Base-by-base conservation (phyloP, 1,140 invertebrate genomes). In the Lordiphosa mommai region DNA sequence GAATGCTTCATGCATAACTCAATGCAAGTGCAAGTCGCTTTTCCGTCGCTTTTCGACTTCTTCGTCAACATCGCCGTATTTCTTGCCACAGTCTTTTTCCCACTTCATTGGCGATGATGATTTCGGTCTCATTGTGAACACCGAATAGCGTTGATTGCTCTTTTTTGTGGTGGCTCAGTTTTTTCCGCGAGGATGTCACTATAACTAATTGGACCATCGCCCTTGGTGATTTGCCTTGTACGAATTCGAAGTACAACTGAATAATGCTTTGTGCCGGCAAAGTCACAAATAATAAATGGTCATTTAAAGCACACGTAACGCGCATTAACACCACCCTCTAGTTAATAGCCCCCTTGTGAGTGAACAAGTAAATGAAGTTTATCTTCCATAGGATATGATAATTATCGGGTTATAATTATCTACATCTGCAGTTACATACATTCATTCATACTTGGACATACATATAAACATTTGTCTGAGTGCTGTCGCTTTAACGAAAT, bases 191-290 rank as follows among this genome's bases (percentile, higher is more conserved):
- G 56, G 67, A 70, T 66, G 56, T 61, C 58, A 48, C 47, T 56
- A 41, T 66, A 61, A 70, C 51, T 66, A 66, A 61, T 66, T 67
- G 47, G 47, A 56, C 36, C 36, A 67, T 49, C 37, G 63, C 63
- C 37, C 13, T 20, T 16, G 52, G 63, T 52, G 4, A 29, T 53
- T 20, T 38, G 10, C 13, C 41, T 52, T 46, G 47, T 14, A 20
- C 50, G 29, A 27, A 23, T 32, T 47, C 50, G 52, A 58, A 46
- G 36, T 58, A 51, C 50, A 40, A 29, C 13, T 63, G 23, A 43
- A 58, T 46, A 50, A 38, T 46, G 50, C 9, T 14, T 27, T n/a
- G 20, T 27, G 16, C 17, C 12, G 32, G 13, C 12, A 29, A 30
- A 44, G 12, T 16, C 13, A 40, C 27, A 41, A 41, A 52, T 52